phyloP scores from a whole-genome alignment of 30 jellyfish, hydroid and myxozoan species.

The Aurelia sp. region DNA sequence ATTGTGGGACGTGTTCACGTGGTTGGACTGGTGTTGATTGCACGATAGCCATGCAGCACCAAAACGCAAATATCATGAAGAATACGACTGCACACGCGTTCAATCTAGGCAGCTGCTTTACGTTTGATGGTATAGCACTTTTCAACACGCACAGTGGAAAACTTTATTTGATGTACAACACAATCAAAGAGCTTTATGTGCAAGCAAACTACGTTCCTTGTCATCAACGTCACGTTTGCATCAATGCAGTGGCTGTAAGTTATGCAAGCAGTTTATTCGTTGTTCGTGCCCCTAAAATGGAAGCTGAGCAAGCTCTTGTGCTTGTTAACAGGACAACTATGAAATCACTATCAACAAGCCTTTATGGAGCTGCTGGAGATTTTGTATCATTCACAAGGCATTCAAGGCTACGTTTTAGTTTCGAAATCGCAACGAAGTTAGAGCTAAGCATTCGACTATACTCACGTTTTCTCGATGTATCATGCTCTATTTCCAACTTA shows the following conservation, averaged over 20 bases:
- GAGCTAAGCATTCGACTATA: not conserved
- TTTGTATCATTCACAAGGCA: not conserved
- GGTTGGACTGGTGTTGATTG: constrained; percentile 73
- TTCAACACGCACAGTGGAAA: constrained; percentile 23
- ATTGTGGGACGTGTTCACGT: constrained; percentile 35
- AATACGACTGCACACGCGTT: constrained; percentile 45
- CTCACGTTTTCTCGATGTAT: constrained; percentile 21
- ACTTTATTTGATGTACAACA: constrained; percentile 8
- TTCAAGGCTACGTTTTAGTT: constrained; percentile 16
- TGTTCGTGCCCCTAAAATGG: constrained; percentile 36
- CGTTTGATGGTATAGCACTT: constrained; percentile 46
- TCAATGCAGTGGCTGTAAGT: constrained; percentile 26
- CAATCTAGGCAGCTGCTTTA: constrained; percentile 27
- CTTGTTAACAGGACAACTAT: constrained; percentile 15
- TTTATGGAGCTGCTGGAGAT: not conserved
- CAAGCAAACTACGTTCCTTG: constrained; percentile 40
- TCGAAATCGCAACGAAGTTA: constrained; percentile 1
- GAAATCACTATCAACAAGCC: not conserved
- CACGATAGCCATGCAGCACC: constrained; percentile 20
- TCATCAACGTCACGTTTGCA: constrained; percentile 38
- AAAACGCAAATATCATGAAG: not conserved
- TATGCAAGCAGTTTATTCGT: not conserved
- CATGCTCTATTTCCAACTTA: not conserved
- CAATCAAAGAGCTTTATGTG: not conserved
- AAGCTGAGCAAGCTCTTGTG: constrained; percentile 4